phyloP scores from a whole-genome alignment of 2,113 vertebrate species.

The Phaethornis superciliosus region DNA sequence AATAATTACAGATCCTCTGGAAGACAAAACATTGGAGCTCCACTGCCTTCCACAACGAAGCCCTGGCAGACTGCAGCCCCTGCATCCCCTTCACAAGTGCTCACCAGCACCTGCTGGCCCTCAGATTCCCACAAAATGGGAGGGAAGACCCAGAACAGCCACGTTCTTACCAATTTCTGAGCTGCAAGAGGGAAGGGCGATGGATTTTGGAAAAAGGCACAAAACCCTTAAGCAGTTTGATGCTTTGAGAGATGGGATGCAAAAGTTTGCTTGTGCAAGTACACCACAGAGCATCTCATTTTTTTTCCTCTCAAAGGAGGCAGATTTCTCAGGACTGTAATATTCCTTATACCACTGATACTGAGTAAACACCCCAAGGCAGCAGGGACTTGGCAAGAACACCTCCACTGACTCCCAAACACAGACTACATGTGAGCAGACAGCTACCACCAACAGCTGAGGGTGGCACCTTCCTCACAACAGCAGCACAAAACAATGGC shows the following conservation, averaged over 20 bases:
- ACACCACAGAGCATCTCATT: neutral
- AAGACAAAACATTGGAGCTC: neutral
- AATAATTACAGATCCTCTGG: neutral
- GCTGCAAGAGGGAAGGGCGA: neutral
- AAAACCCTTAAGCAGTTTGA: neutral
- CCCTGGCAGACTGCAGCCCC: neutral
- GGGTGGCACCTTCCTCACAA: neutral
- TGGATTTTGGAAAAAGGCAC: neutral
- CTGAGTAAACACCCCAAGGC: neutral
- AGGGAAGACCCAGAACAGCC: neutral
- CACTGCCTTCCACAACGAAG: fast-evolving
- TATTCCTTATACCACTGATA: neutral
- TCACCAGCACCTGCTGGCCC: neutral
- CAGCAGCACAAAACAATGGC: neutral
- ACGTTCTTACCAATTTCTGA: neutral
- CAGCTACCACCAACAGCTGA: fast-evolving
- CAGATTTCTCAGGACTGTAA: neutral
- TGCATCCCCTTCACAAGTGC: neutral
- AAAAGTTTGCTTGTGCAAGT: neutral
- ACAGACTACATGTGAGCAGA: fast-evolving
- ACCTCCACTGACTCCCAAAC: neutral
- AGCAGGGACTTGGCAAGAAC: neutral
- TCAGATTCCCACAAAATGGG: neutral
- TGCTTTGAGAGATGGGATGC: neutral
- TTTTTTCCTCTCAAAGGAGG: neutral